A percentile compares a stretch with the other conserved stretches of the same genome.
Evolutionary conservation across 2,113 vertebrate species (phyloP).

Genomic region (Sporophila hypoxantha): DNA sequence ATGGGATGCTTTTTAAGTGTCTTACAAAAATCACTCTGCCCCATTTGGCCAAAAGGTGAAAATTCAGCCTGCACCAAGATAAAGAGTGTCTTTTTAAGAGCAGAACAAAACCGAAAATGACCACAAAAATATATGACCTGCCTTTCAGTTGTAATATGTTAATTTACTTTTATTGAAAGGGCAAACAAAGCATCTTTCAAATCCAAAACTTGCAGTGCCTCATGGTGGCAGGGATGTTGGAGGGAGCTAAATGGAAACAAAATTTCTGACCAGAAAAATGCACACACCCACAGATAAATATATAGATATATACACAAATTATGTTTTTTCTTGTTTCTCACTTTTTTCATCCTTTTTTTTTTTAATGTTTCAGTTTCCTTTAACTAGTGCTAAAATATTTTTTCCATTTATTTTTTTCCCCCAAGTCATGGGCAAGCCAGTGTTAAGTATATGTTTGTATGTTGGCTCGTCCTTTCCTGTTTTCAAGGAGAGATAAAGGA

Average conservation of each 20-base stretch:
- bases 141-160: not conserved
- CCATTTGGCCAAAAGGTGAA: not conserved
- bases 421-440: fast-evolving
- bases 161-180: not conserved
- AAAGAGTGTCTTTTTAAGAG: not conserved
- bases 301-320: fast-evolving
- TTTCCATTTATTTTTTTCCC: not conserved
- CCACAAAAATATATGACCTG: not conserved
- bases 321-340: not conserved
- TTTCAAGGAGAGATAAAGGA: not conserved
- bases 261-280: not conserved
- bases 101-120: not conserved
- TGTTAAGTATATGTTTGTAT: not conserved
- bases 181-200: not conserved
- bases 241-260: not conserved
- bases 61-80: not conserved
- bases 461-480: not conserved
- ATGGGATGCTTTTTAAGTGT: fast-evolving
- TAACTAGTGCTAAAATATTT: not conserved
- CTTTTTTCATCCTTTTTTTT: not conserved
- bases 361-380: not conserved
- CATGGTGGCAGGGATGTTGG: not conserved
- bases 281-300: too few relatives aligned
- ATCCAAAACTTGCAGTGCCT: not conserved
- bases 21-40: not conserved